Evolutionary conservation across 1,140 invertebrate genomes (phyloP).

Genomic region (Drosophila ananassae): DNA sequence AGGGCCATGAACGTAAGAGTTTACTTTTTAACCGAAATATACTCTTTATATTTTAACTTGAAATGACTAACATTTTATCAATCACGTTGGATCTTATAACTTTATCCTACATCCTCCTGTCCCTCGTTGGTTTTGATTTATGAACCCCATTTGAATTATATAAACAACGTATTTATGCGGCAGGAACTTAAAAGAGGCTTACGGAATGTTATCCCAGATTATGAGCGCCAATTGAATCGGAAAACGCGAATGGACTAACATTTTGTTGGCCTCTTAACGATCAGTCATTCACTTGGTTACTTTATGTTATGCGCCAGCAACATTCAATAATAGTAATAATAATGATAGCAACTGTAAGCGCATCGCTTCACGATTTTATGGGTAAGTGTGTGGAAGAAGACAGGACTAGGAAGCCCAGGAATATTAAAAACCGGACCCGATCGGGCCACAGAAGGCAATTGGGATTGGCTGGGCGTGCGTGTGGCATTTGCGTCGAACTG

Average conservation of each 20-base stretch:
- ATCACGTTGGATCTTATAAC: conserved; percentile 27
- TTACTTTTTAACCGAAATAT: not conserved
- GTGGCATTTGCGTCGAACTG: conserved; percentile 73
- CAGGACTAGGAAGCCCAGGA: conserved; percentile 16
- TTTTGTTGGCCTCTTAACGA: conserved; percentile 66
- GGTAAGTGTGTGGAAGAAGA: conserved; percentile 37
- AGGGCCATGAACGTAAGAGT: not conserved
- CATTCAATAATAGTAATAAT: conserved; percentile 52
- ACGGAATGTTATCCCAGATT: conserved; percentile 60
- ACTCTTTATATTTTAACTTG: not conserved
- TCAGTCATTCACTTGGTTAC: conserved; percentile 64
- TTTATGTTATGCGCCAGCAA: conserved; percentile 59
- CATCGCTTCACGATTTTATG: conserved; percentile 69
- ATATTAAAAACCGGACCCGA: conserved; percentile 27
- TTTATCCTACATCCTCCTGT: conserved; percentile 5
- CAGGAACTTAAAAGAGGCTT: conserved; percentile 42
- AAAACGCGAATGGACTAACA: conserved; percentile 56
- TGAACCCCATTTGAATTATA: conserved; percentile 57
- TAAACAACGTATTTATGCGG: conserved; percentile 52
- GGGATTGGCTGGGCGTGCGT: conserved; percentile 58
- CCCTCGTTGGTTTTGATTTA: conserved; percentile 69
- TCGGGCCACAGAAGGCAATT: conserved; percentile 31
- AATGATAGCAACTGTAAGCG: conserved; percentile 65
- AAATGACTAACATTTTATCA: conserved; percentile 15
- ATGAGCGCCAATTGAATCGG: conserved; percentile 57